Evolutionary conservation across 2,113 vertebrate genomes (phyloP).

Genomic region (Lathamus discolor): DNA sequence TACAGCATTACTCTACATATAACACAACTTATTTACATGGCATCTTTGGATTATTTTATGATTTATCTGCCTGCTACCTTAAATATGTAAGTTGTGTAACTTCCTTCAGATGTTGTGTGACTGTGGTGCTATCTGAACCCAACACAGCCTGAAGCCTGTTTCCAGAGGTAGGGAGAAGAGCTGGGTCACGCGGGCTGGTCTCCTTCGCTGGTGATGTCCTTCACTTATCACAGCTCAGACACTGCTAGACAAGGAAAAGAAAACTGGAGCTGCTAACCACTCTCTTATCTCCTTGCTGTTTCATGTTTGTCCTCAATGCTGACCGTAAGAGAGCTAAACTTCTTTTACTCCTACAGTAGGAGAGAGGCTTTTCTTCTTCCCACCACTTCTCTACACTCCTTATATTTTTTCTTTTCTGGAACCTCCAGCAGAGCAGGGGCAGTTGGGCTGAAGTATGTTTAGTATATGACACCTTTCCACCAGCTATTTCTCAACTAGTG

Average conservation of each 20-base stretch:
- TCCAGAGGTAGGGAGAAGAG: not conserved
- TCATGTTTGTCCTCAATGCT: not conserved
- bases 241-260: not conserved
- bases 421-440: not conserved
- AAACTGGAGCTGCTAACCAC: not conserved
- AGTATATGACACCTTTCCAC: not conserved
- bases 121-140: not conserved
- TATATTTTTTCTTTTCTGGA: not conserved
- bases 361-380: not conserved
- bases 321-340: not conserved
- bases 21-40: not conserved
- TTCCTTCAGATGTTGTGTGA: not conserved
- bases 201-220: not conserved
- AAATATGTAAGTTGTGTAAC: not conserved
- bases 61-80: not conserved
- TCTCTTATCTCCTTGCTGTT: not conserved
- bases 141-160: not conserved
- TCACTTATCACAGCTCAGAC: not conserved
- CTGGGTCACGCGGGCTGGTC: not conserved
- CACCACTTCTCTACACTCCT: not conserved
- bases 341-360: not conserved
- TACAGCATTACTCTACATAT: not conserved
- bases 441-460: not conserved
- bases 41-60: not conserved
- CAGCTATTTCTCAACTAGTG: not conserved